Percentiles rank a stretch among this genome's conserved stretches.
These are phyloP conservation scores for Mantis religiosa DNA, from an alignment of 2,888 invertebrate species.

Conservation along the genomic window DNA sequence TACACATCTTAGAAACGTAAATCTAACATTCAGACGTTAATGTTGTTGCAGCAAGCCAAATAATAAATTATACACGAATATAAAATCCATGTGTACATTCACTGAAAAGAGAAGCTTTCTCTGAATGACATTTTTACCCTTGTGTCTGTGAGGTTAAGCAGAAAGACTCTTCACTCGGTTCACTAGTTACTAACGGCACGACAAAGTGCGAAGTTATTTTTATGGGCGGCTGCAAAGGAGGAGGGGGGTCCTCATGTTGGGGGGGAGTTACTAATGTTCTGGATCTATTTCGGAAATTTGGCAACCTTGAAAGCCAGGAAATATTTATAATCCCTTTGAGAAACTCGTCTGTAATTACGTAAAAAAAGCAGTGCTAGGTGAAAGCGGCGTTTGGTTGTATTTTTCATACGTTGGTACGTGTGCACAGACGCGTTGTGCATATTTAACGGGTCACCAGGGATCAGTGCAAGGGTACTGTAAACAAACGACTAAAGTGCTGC, in stretches of 20 bases:
- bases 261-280: neutral
- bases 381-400: neutral
- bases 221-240: neutral
- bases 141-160: neutral
- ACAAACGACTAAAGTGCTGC: neutral
- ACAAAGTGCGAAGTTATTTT: neutral
- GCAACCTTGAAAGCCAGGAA: neutral
- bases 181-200: neutral
- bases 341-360: neutral
- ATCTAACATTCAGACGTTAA: too few species aligned
- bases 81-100: too few species aligned
- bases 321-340: neutral
- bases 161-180: neutral
- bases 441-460: neutral
- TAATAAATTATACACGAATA: too few species aligned
- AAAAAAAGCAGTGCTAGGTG: neutral
- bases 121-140: neutral
- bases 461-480: neutral
- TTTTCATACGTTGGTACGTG: neutral
- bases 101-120: too few species aligned
- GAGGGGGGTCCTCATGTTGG: neutral
- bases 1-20: too few species aligned
- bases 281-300: neutral
- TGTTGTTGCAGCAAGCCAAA: too few species aligned
- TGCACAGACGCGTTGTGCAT: neutral